Evolutionary conservation across 2,797 vertebrate genomes (phyloP).

Genomic region (Alca torda): DNA sequence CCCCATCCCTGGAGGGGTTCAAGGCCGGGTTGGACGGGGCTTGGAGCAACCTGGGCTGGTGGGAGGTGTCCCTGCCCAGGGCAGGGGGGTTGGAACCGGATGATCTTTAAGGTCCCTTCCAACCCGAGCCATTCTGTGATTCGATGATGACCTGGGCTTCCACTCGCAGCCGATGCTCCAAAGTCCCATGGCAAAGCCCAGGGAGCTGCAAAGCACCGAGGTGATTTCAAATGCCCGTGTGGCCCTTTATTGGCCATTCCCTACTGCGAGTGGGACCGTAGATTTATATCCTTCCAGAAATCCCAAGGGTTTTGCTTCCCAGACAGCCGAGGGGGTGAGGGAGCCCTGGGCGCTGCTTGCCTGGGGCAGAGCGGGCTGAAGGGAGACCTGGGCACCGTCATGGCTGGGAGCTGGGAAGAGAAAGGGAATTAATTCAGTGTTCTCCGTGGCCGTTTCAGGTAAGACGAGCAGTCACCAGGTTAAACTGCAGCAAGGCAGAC

Average conservation of each 20-base stretch:
- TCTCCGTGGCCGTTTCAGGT: background rate
- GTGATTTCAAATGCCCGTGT: background rate
- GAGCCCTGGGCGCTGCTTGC: background rate
- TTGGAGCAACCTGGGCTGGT: background rate
- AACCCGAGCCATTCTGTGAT: background rate
- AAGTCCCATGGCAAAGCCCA: background rate
- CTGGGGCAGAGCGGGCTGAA: background rate
- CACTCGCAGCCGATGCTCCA: accelerated
- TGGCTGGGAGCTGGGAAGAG: background rate
- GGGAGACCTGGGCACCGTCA: background rate
- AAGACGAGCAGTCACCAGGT: background rate
- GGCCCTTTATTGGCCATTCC: background rate
- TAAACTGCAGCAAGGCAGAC: background rate
- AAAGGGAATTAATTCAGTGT: background rate
- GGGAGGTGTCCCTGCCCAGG: too few species aligned
- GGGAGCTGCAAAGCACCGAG: background rate
- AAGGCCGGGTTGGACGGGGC: too few species aligned
- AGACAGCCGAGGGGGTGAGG: background rate
- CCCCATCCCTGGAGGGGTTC: too few species aligned
- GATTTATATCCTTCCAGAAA: background rate
- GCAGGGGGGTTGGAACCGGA: background rate
- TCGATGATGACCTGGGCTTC: background rate
- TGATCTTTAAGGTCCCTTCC: background rate
- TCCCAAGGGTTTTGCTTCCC: background rate
- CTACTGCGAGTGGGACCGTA: background rate